Base-by-base conservation (phyloP, 2,888 invertebrate species). In the Rhagium mordax region DNA sequence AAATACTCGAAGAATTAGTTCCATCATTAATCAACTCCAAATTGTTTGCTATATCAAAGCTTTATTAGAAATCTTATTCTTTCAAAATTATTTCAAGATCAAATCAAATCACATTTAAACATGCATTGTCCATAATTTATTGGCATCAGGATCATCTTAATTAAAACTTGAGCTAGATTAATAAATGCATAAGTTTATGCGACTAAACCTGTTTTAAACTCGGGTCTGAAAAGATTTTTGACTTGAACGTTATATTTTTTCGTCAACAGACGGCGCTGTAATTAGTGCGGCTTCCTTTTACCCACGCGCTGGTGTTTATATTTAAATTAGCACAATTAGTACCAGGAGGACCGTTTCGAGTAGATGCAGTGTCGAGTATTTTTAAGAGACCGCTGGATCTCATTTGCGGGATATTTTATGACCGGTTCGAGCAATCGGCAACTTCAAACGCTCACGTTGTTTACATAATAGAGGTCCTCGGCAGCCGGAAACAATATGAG, bases 391-490 rank as follows among this genome's bases (percentile, higher is more conserved):
- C 66, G 29, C 51, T 41, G 66, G 66, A 82, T 83, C 81, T 81
- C 77, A 82, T 87, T 87, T 87, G 87, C 84, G 86, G 87, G 85
- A 86, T 86, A 84, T 82, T 87, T 87, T 87, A 87, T 82, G 87
- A 86, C 82, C 86, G 84, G 85, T 83, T 82, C 78, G 80, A 57
- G 67, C 80, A 78, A 82, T 82, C 91, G 90, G 89, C 89, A 85
- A 91, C 89, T 90, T 91, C 91, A 91, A 91, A 91, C 89, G 89
- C 84, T 88, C 89, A 88, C 89, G 90, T 90, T 91, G 91, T 92
- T 91, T 91, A 91, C 91, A 91, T 91, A 91, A 91, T 91, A 91
- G 91, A 90, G 91, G 91, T 90, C 91, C 91, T 89, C 90, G 88
- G 90, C 90, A 90, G 87, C 88, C 88, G 88, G 88, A 88, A 88